These are phyloP conservation scores for Erebia epiphron DNA, from an alignment of 2,888 invertebrate species.

Conservation along the genomic window DNA sequence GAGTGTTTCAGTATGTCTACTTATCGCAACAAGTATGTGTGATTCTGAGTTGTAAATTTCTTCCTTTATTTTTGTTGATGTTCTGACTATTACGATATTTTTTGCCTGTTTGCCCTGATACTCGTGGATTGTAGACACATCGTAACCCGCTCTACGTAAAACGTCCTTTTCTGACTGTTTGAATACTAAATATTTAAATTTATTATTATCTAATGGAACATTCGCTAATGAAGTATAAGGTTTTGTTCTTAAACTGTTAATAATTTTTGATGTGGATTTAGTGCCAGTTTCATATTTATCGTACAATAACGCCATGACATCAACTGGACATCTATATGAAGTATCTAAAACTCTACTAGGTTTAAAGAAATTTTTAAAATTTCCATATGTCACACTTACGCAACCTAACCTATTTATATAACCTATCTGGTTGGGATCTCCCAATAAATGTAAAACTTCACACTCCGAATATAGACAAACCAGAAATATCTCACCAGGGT, in stretches of 20 bases:
- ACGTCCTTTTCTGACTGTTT: constrained; percentile 1
- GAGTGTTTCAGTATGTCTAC: neutral
- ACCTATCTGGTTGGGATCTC: no score
- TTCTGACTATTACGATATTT: neutral
- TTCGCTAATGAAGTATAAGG: neutral
- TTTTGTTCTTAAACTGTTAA: neutral
- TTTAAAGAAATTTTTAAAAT: no score
- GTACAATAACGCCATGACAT: neutral
- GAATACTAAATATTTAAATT: neutral
- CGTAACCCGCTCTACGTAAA: neutral
- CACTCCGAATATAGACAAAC: no score
- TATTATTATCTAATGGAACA: neutral
- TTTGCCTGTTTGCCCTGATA: neutral
- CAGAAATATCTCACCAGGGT: no score
- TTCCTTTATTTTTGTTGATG: neutral
- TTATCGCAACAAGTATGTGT: neutral
- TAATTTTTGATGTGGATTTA: neutral
- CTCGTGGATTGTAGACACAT: neutral
- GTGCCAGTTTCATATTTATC: neutral
- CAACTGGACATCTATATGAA: neutral
- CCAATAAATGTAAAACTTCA: no score
- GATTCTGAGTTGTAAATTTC: neutral
- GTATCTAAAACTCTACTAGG: no score
- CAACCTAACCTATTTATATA: no score
- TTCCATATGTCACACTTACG: no score